A percentile compares a stretch with the other conserved stretches of the same genome.
Evolutionary conservation across 2,888 invertebrate species (phyloP).

Genomic region (Andrena praecox): DNA sequence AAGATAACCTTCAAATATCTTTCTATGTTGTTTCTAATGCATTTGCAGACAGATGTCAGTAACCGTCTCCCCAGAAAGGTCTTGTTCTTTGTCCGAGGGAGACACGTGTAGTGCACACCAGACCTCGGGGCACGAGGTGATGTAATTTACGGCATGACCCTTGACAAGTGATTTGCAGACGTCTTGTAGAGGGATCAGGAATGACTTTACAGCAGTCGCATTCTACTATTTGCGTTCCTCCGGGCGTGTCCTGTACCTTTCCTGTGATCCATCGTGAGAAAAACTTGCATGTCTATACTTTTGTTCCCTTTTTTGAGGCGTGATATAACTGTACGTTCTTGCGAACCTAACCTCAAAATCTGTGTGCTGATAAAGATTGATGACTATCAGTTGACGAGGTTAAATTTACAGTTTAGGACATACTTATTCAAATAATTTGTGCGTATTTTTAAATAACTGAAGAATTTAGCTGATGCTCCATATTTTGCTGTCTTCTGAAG

Average conservation of each 20-base stretch:
- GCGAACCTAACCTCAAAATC: no score
- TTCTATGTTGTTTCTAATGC: neutral
- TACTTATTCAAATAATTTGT: no score
- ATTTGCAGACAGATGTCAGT: no score
- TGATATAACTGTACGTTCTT: no score
- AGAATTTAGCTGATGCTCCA: no score
- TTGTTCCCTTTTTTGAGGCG: constrained; percentile 27
- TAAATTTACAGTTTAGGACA: no score
- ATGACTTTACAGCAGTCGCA: constrained; percentile 35
- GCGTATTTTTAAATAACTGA: no score
- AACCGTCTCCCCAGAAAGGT: neutral
- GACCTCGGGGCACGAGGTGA: constrained; percentile 15
- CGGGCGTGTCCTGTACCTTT: neutral
- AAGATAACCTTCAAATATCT: neutral
- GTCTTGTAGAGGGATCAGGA: constrained; percentile 41
- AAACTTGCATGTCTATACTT: constrained; percentile 12
- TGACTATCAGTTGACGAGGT: no score
- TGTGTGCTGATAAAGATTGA: no score
- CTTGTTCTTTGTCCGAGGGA: no score
- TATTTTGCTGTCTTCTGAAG: no score
- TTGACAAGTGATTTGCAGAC: constrained; percentile 57
- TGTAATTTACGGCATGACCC: constrained; percentile 53
- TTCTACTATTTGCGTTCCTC: constrained; percentile 36
- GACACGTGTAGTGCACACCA: neutral
- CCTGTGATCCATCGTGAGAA: constrained; percentile 28